Percentiles rank a stretch among this genome's conserved stretches.
phyloP scores from a whole-genome alignment of 2,797 vertebrate genomes.

The Onychomys arenicola region DNA sequence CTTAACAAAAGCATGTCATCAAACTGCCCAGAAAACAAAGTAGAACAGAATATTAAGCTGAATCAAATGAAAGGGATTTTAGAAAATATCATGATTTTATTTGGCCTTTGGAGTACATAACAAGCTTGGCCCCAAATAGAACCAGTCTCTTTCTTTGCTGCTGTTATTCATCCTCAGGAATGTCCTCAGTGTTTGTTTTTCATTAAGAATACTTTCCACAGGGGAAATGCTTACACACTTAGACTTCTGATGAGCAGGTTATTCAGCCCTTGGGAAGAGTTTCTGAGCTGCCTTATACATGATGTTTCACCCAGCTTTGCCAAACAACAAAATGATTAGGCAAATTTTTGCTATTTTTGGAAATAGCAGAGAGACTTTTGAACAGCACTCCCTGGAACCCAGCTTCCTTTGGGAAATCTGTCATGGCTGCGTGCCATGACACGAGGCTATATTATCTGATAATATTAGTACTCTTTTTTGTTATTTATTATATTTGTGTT shows the following conservation, averaged over 20 bases:
- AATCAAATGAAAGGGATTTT: background rate
- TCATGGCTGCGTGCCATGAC: background rate
- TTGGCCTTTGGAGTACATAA: background rate
- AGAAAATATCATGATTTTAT: background rate
- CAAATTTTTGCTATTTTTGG: background rate
- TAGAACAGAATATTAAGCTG: background rate
- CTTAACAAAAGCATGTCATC: background rate
- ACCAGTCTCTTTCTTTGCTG: background rate
- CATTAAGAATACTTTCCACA: slow-evolving; percentile 41
- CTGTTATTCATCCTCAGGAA: slow-evolving; percentile 53
- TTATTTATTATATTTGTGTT: no score
- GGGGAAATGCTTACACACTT: slow-evolving; percentile 39
- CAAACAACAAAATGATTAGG: slow-evolving; percentile 33
- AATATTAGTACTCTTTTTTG: background rate
- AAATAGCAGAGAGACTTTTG: background rate
- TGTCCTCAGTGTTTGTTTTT: slow-evolving; percentile 52
- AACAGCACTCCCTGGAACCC: background rate
- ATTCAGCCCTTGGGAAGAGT: background rate
- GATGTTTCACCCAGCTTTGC: background rate
- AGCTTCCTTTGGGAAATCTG: background rate
- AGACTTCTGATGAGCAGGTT: background rate
- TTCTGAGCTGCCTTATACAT: background rate
- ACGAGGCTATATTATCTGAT: background rate
- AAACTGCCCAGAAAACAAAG: background rate
- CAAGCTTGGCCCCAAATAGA: background rate